A percentile compares a stretch with the other conserved stretches of the same genome.
Conservation (phyloP, 2,888 invertebrate species). For the Aphidoletes aphidimyza region DNA sequence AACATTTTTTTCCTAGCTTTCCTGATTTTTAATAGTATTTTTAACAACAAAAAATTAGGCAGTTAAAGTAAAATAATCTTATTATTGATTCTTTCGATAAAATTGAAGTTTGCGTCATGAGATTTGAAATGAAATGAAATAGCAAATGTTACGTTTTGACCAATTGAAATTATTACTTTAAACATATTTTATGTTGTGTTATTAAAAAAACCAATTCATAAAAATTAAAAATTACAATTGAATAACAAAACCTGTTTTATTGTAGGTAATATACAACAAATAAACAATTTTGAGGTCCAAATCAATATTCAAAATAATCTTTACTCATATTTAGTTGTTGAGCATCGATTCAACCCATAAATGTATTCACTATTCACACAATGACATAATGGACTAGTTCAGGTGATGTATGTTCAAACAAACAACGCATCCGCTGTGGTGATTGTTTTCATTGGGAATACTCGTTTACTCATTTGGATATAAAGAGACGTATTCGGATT, state of each 20-base stretch:
- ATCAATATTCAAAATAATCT: too few relatives aligned
- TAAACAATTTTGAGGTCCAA: too few relatives aligned
- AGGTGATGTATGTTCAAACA: constrained; percentile 16
- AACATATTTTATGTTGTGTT: constrained; percentile 45
- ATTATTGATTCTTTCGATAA: too few relatives aligned
- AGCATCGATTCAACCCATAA: background rate
- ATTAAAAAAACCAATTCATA: background rate
- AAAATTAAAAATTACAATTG: background rate
- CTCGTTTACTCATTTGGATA: background rate
- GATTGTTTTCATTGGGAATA: background rate
- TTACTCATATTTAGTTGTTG: too few relatives aligned
- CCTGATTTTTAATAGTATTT: too few relatives aligned
- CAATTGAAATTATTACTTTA: constrained; percentile 14
- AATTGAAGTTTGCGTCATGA: too few relatives aligned
- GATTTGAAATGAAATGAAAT: background rate
- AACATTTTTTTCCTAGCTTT: too few relatives aligned
- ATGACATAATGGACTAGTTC: constrained; percentile 14
- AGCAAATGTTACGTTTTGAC: constrained; percentile 32
- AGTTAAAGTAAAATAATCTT: too few relatives aligned
- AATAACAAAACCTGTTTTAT: background rate
- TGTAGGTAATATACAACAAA: background rate
- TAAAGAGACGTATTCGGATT: too few relatives aligned
- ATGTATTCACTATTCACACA: background rate
- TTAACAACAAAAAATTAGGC: too few relatives aligned
- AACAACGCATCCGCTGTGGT: too few relatives aligned